Evolutionary conservation across 2,888 invertebrate genomes (phyloP).

Genomic region (Amblyjoppa fuscipennis): DNA sequence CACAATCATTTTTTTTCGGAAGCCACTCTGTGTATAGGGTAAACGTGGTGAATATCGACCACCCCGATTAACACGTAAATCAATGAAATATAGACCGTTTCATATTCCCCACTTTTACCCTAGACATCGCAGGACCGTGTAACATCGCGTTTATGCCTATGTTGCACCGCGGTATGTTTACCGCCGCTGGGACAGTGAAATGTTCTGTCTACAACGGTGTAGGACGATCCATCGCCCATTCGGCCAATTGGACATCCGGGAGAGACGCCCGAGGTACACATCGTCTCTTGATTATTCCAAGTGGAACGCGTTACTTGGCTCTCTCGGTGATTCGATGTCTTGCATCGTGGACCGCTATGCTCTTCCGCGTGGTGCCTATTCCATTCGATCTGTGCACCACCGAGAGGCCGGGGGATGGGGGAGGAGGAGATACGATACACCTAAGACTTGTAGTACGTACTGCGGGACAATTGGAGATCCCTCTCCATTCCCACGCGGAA

Average conservation of each 20-base stretch:
- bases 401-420: constrained; percentile 11
- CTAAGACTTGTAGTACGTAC: constrained; percentile 30
- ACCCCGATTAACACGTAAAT: no score
- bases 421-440: constrained; percentile 21
- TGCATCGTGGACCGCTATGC: constrained; percentile 33
- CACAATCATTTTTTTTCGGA: no score
- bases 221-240: constrained; percentile 35
- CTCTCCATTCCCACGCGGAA: constrained; percentile 10
- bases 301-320: constrained; percentile 45
- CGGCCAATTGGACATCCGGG: constrained; percentile 39
- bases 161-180: neutral
- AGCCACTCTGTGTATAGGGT: neutral
- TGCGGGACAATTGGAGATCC: constrained; percentile 36
- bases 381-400: constrained; percentile 21
- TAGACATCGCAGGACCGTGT: neutral
- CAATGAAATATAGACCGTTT: no score
- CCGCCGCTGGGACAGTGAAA: neutral
- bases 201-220: constrained; percentile 7
- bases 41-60: no score
- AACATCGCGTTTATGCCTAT: neutral
- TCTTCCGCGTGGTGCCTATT: constrained; percentile 13
- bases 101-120: no score
- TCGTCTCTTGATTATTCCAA: constrained; percentile 59
- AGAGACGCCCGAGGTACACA: constrained; percentile 40
- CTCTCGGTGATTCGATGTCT: constrained; percentile 35